Conservation (phyloP, 2,888 invertebrate genomes). For the Cheilosia urbana region DNA sequence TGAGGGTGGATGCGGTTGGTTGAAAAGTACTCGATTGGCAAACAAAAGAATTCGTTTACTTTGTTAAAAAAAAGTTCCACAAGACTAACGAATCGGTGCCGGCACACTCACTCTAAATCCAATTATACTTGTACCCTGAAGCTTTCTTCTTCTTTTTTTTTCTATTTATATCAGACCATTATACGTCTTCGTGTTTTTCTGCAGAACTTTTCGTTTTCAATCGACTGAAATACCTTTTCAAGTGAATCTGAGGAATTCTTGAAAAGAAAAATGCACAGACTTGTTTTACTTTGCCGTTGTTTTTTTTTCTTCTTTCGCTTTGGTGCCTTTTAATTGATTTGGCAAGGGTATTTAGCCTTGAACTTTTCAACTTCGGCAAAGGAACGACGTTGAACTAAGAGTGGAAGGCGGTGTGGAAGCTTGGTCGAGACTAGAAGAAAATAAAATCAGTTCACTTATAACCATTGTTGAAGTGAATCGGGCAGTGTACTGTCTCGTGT, state of each 20-base stretch:
- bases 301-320: conserved; percentile 23
- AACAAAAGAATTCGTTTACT: conserved; percentile 19
- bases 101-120: conserved; percentile 46
- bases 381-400: background rate
- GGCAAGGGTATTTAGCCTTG: conserved; percentile 51
- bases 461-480: conserved; percentile 24
- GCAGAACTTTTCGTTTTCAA: conserved; percentile 18
- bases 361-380: conserved; percentile 58
- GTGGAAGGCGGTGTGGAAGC: background rate
- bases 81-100: background rate
- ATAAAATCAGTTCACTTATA: conserved; percentile 14
- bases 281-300: conserved; percentile 7
- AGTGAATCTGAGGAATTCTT: conserved; percentile 48
- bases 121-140: conserved; percentile 56
- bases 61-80: background rate
- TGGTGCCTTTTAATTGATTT: conserved; percentile 58
- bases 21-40: conserved; percentile 1
- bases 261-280: conserved; percentile 24
- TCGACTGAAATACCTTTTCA: conserved; percentile 51
- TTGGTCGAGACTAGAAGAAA: conserved; percentile 28
- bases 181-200: conserved; percentile 19
- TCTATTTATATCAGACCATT: conserved; percentile 52
- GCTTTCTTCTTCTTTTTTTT: conserved; percentile 31
- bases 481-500: conserved; percentile 24
- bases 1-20: background rate